phyloP scores from a whole-genome alignment of 2,113 vertebrate species.

The Ictalurus furcatus region DNA sequence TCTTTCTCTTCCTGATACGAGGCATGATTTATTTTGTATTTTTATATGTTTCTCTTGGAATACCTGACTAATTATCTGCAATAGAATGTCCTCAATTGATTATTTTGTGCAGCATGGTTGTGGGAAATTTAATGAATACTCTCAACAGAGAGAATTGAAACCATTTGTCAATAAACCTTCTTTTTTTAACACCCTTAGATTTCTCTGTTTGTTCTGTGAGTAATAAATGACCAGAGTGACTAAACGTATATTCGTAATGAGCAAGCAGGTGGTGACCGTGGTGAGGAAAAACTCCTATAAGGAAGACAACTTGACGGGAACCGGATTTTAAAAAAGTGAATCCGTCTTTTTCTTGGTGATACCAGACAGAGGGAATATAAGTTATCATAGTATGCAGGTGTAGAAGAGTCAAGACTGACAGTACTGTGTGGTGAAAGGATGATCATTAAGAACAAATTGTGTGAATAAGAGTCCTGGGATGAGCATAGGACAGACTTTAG shows the following conservation, averaged over 20 bases:
- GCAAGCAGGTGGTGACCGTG: background rate
- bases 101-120: background rate
- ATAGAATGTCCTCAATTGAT: background rate
- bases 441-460: background rate
- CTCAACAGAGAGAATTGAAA: background rate
- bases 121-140: constrained; percentile 4
- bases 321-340: background rate
- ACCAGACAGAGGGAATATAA: too few relatives aligned
- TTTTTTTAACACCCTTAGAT: background rate
- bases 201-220: background rate
- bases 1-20: background rate
- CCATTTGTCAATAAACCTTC: constrained; percentile 16
- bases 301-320: background rate
- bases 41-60: background rate
- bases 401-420: background rate
- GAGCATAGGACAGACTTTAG: background rate
- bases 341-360: background rate
- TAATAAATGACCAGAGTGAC: background rate
- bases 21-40: background rate
- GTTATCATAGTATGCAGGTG: background rate
- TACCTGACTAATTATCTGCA: background rate
- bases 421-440: background rate
- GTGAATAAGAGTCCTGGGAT: background rate
- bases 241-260: background rate
- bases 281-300: background rate